Base-by-base conservation (phyloP, 2,888 invertebrate species). In the Nomada ruficornis region DNA sequence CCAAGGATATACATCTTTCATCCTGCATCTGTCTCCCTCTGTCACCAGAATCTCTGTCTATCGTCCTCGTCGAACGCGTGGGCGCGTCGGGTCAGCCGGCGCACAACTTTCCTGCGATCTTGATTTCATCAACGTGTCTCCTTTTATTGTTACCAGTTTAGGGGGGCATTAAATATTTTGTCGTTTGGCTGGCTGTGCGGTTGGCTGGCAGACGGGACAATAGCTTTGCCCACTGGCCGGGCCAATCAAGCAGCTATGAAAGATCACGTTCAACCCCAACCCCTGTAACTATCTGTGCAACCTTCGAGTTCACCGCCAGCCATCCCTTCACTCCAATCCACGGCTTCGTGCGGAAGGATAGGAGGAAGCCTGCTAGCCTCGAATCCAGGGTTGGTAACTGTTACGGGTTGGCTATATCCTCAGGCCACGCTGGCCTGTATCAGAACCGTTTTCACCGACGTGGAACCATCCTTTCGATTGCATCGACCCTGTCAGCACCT, bases 171-270 rank as follows among this genome's bases (percentile, higher is more conserved):
- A 93, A 93, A 93, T 93, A 89, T 93, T 92, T 93, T 89, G 93
- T 91, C 93, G 70, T 60, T n/a, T 18, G 15, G 26, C 15, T 18
- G 20, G 68, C 23, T 65, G 50, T 4, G 23, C 2, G 7, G 62
- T 20, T 20, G 20, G 67, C 47, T 26, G 36, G 59, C 63, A 26
- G 50, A 57, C 71, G 68, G 88, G 93, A 91, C 93, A 93, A 93
- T 90, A 93, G 84, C 90, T 93, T 87, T 73, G 50, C 93, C 65
- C 80, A 80, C 87, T 63, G 83, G 70, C 70, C 72, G 79, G 91
- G 90, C 91, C 93, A 93, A 93, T 93, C 93, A 93, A 93, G 92
- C 91, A 88, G 90, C 92, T 92, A 92, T 93, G 93, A 93, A 93
- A 93, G 93, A 93, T 93, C 93, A 93, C 93, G 93, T 93, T 89